These are phyloP conservation scores for Ardeotis arabs DNA, from an alignment of 2,113 vertebrate species.

Conservation along the genomic window DNA sequence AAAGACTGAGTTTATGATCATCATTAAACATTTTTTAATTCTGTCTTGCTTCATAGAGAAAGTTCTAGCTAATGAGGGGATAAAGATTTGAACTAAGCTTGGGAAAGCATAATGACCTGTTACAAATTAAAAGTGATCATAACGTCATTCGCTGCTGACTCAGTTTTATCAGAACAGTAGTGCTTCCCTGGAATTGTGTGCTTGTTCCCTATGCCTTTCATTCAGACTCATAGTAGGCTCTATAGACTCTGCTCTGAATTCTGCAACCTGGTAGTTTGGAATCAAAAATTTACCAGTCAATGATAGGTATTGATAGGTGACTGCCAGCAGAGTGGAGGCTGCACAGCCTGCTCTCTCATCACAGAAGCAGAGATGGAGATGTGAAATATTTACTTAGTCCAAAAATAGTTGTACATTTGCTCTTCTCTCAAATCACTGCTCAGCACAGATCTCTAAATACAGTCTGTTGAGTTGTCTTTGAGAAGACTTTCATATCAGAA, in stretches of 20 bases:
- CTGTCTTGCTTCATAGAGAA: not conserved
- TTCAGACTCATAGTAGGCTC: not conserved
- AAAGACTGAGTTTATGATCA: not conserved
- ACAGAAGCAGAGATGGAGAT: not conserved
- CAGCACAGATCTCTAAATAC: fast-evolving
- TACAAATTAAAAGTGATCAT: not conserved
- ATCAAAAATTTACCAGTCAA: not conserved
- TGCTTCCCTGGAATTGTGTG: not conserved
- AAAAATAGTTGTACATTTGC: not conserved
- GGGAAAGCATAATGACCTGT: not conserved
- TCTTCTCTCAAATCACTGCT: not conserved
- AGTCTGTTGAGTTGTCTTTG: not conserved
- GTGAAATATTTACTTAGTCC: not conserved
- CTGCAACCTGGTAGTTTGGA: not conserved
- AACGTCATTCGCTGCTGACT: not conserved
- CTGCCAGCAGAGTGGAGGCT: not conserved
- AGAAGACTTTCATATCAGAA: not conserved
- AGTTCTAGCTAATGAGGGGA: not conserved
- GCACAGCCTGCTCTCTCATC: not conserved
- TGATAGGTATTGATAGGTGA: not conserved
- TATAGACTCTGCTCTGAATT: not conserved
- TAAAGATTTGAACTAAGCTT: not conserved
- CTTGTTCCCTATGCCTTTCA: not conserved
- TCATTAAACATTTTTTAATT: not conserved
- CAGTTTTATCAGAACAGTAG: not conserved